Base-by-base conservation (phyloP, 2,113 vertebrate species). In the Pelvicachromis taeniatus region DNA sequence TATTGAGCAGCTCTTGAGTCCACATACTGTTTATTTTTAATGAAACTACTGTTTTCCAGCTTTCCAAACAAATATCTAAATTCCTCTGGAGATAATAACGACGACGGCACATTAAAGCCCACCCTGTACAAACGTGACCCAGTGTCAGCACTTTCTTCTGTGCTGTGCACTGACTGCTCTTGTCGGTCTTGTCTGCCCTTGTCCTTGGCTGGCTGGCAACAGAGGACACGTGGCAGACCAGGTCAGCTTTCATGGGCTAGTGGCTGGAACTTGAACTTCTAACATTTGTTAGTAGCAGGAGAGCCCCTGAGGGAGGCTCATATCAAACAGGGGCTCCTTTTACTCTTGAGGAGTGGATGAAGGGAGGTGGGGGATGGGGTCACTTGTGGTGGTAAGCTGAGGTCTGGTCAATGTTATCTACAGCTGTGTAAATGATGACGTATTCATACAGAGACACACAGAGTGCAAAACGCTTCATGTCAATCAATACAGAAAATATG, bases 161-260 rank as follows among this genome's bases (percentile, higher is more conserved):
- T 38, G 59, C 48, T 10, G 7, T 77, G 40, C 33, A 11, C 42
- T 54, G 55, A 48, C 40, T 80, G 65, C 38, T 85, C 78, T 48
- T 63, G 42, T 52, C 80, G 50, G 61, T 79, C 81, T 63, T 55
- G 77, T 85, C 79, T 83, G 88, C 82, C 78, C 82, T 80, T 94
- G 85, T 86, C 90, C 92, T 94, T 95, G 92, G 93, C 82, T 82
- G 78, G 19, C 92, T 92, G 81, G 85, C 92, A 92, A 88, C 87
- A 89, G 91, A 96, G 95, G 94, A 94, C 80, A 91, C 79, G 79
- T 90, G 80, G 87, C 87, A 93, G 87, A 90, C 79, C 91, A 90
- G 95, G 88, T 93, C 86, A 91, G 35, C 94, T 96, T 96, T 95
- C 95, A 94, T 89, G 87, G 92, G 54, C 85, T 94, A 92, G 88